Base-by-base conservation (phyloP, 2,888 invertebrate genomes). In the Pseudococcus viburni region DNA sequence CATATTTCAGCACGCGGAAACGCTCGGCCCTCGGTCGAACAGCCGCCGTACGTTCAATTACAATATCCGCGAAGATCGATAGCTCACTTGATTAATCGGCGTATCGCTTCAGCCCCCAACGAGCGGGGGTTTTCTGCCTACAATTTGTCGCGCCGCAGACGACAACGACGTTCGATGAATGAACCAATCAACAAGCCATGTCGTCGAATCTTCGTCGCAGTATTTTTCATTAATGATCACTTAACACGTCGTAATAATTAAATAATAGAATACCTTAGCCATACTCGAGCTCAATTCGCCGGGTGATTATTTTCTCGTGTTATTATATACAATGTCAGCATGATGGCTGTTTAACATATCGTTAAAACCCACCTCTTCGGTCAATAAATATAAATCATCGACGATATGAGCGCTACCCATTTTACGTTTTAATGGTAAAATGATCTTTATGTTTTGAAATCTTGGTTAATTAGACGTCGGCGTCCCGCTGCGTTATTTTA, bases 401-500 rank as follows among this genome's bases (percentile, higher is more conserved):
- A 39, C n/a, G 7, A 8, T 7, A 46, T 39, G 59, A 17, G 39
- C 19, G 68, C 86, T 86, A 86, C 86, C 73, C 64, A 46, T 68
- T 46, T 86, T 86, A 86, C 86, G 86, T 68, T 85, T 86, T 86
- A 64, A 86, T 86, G 46, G 48, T 33, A 59, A 59, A 73, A 73
- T 86, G 46, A 86, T 86, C 73, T 68, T 42, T 48, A 11, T 64
- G 86, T 86, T 86, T 86, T 86, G 86, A 86, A 86, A 86, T 86
- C 73, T 77, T 19, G 86, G 86, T 86, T 86, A 86, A 73, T 86
- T 86, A 86, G 86, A 86, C 73, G 86, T 86, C 86, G 48, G 73
- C 86, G 39, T 39, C 86, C 86, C 26, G 46, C 86, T 73, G 86
- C 46, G 86, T 46, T 86, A 42, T 46, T 86, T 86, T 86, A 73